These are phyloP conservation scores for Laticauda colubrina DNA, from an alignment of 2,113 vertebrate genomes.

Conservation along the genomic window DNA sequence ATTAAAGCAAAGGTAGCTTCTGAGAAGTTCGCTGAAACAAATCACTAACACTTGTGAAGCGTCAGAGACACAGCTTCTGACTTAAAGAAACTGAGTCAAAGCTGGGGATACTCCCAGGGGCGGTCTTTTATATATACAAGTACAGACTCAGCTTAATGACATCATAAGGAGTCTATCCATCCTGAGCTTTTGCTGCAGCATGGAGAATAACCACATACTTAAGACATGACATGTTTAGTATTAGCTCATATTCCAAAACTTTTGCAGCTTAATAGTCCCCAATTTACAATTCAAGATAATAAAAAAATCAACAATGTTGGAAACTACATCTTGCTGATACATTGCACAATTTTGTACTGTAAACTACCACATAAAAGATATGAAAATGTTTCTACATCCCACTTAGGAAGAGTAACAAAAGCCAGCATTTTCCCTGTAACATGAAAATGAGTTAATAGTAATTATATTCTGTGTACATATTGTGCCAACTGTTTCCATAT, in stretches of 20 bases:
- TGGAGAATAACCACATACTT: background rate
- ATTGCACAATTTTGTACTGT: conserved; percentile 35
- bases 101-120: no score
- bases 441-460: background rate
- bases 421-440: conserved; percentile 1
- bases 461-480: background rate
- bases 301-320: conserved; percentile 4
- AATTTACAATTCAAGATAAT: conserved; percentile 19
- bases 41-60: no score
- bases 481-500: background rate
- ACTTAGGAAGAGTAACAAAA: background rate
- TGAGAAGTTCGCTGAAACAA: no score
- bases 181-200: no score
- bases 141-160: no score
- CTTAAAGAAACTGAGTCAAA: no score
- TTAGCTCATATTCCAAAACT: conserved; percentile 32
- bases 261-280: background rate
- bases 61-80: no score
- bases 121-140: no score
- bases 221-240: conserved; percentile 17
- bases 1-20: no score
- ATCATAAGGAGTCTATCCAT: no score
- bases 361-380: conserved; percentile 24
- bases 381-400: background rate
- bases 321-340: conserved; percentile 24